Percentiles rank a stretch among this genome's conserved stretches.
These are phyloP conservation scores for Polylopha cassiicola DNA, from an alignment of 2,888 invertebrate genomes.

Conservation along the genomic window DNA sequence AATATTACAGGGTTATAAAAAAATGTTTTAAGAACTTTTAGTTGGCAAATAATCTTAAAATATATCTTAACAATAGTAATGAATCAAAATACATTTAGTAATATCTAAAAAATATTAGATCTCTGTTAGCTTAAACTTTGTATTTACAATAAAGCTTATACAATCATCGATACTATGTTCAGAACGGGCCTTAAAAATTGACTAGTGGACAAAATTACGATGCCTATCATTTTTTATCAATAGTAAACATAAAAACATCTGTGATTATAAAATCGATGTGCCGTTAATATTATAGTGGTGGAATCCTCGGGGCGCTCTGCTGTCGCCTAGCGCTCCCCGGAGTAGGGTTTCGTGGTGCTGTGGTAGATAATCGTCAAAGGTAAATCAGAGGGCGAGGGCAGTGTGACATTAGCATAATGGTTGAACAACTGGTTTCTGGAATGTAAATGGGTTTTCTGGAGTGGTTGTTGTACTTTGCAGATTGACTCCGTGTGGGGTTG, in stretches of 20 bases:
- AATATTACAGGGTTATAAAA: neutral
- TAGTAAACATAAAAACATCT: constrained; percentile 68
- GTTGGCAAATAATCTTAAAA: neutral
- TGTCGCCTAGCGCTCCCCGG: constrained; percentile 46
- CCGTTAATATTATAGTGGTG: constrained; percentile 43
- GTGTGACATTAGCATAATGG: constrained; percentile 29
- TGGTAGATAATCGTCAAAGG: constrained; percentile 66
- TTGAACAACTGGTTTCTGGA: constrained; percentile 39
- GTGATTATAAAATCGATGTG: constrained; percentile 61
- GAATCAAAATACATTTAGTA: too few relatives aligned
- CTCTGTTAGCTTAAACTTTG: too few relatives aligned
- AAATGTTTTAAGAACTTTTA: too few relatives aligned
- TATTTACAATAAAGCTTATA: too few relatives aligned
- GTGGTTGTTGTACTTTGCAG: constrained; percentile 74
- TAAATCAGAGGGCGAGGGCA: constrained; percentile 47
- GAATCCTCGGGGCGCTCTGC: constrained; percentile 45
- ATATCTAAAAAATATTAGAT: too few relatives aligned
- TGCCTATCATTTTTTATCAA: constrained; percentile 46
- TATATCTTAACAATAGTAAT: neutral
- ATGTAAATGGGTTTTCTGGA: constrained; percentile 26
- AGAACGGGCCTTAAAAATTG: constrained; percentile 49
- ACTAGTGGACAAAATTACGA: constrained; percentile 54
- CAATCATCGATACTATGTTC: constrained; percentile 24
- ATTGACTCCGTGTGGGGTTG: constrained; percentile 97
- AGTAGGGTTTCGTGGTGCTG: constrained; percentile 45